Evolutionary conservation across 2,888 invertebrate species (phyloP).

Genomic region (Dicyrtoma fusca): DNA sequence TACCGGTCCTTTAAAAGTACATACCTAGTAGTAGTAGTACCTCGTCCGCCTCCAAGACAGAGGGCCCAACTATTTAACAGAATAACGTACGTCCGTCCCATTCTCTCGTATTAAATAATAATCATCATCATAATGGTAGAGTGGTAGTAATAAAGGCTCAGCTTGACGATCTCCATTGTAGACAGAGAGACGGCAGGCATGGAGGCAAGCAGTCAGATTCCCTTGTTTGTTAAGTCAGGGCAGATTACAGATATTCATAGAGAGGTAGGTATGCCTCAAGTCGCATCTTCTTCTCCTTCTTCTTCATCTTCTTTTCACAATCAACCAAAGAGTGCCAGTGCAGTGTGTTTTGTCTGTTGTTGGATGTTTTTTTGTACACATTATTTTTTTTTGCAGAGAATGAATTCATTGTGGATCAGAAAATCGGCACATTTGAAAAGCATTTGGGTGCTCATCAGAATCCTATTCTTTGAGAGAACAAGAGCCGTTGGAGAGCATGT

Average conservation of each 20-base stretch:
- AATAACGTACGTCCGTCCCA: background rate
- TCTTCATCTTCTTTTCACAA: background rate
- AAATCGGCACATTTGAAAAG: constrained; percentile 46
- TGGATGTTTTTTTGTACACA: constrained; percentile 25
- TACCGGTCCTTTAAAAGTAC: no score
- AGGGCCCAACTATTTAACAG: no score
- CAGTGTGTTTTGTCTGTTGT: constrained; percentile 7
- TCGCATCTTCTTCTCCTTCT: background rate
- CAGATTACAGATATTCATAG: no score
- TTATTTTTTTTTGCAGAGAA: constrained; percentile 18
- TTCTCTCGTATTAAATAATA: background rate
- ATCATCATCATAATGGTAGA: no score
- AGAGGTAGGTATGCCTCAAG: no score
- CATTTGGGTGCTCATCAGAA: constrained; percentile 45
- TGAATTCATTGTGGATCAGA: constrained; percentile 34
- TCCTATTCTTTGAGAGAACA: constrained; percentile 39
- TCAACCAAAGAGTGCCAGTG: no score
- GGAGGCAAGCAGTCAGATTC: background rate
- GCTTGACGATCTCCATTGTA: constrained; percentile 3
- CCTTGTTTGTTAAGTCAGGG: background rate
- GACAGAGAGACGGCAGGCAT: background rate
- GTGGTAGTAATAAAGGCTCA: constrained; percentile 3
- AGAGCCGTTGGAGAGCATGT: constrained; percentile 36
- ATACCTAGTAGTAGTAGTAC: no score
- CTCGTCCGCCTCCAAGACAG: no score